These are phyloP conservation scores for Elachura formosa DNA, from an alignment of 2,113 vertebrate genomes.

Conservation along the genomic window DNA sequence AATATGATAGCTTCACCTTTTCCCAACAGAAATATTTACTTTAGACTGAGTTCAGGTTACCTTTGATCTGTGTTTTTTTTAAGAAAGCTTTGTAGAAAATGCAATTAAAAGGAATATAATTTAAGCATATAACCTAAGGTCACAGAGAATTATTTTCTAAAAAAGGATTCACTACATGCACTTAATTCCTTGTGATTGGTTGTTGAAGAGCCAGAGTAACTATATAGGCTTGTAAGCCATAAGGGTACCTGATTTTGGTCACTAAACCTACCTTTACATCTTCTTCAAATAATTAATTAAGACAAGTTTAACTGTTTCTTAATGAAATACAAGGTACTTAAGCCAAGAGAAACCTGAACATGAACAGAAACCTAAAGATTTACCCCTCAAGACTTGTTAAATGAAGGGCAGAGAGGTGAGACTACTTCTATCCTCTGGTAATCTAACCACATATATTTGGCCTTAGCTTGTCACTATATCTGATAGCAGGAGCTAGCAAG, in stretches of 20 bases:
- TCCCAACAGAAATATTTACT: background rate
- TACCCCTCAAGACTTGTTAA: background rate
- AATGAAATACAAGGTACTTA: background rate
- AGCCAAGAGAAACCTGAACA: background rate
- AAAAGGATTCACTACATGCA: background rate
- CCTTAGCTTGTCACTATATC: background rate
- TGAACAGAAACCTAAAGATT: background rate
- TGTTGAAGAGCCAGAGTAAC: background rate
- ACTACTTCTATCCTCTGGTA: background rate
- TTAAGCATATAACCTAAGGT: background rate
- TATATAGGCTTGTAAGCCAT: background rate
- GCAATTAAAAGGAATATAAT: background rate
- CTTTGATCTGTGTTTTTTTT: background rate
- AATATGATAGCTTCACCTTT: background rate
- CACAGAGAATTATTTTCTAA: background rate
- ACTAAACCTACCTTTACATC: background rate
- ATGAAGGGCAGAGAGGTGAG: background rate
- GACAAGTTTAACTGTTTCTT: background rate
- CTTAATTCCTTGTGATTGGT: background rate
- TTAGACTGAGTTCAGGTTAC: background rate
- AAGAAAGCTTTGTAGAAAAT: background rate
- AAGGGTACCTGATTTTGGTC: background rate
- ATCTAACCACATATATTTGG: background rate
- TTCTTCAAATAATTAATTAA: background rate
- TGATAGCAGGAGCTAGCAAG: background rate